phyloP scores from a whole-genome alignment of 2,113 vertebrate genomes.

The Colius striatus region DNA sequence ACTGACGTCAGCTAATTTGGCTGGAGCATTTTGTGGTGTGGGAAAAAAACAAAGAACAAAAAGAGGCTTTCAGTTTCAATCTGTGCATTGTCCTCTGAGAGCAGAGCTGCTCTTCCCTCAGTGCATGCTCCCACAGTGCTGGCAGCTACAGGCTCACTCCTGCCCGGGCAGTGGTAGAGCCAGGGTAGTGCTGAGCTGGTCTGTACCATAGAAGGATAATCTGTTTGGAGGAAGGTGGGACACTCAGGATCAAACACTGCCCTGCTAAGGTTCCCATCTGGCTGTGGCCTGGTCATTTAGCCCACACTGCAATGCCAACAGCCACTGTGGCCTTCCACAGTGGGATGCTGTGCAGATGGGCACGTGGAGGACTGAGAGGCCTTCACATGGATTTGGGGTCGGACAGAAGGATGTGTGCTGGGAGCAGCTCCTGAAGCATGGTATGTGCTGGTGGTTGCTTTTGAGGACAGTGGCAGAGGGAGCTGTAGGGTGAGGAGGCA shows the following conservation, averaged over 20 bases:
- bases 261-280: fast-evolving
- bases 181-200: not conserved
- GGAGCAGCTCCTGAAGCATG: fast-evolving
- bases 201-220: not conserved
- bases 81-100: not conserved
- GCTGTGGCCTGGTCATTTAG: not conserved
- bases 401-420: not conserved
- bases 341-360: not conserved
- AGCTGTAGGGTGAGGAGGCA: fast-evolving
- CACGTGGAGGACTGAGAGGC: not conserved
- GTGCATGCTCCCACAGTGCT: fast-evolving
- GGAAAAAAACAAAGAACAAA: not conserved
- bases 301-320: fast-evolving
- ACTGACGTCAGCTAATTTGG: slow-evolving; percentile 19
- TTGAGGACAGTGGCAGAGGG: not conserved
- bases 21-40: not conserved
- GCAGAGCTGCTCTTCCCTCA: not conserved
- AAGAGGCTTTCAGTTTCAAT: slow-evolving; percentile 14
- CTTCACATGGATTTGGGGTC: fast-evolving
- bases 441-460: fast-evolving
- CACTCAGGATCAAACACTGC: not conserved
- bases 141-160: fast-evolving
- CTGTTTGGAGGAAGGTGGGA: not conserved
- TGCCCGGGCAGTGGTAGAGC: fast-evolving
- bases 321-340: fast-evolving